A percentile compares a stretch with the other conserved stretches of the same genome.
Evolutionary conservation across 2,888 invertebrate species (phyloP).

Genomic region (Operophtera brumata): DNA sequence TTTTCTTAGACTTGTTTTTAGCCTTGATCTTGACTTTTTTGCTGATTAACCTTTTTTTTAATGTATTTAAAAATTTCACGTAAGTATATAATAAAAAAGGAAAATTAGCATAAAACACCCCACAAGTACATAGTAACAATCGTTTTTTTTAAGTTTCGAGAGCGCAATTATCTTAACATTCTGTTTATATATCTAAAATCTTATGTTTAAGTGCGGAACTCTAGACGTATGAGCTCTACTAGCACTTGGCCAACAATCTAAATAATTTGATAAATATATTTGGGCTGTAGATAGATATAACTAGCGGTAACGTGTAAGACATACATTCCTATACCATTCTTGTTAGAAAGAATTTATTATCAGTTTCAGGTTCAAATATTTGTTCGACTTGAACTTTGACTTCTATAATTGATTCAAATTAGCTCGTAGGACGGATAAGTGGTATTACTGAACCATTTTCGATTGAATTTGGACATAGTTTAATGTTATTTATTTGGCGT

Average conservation of each 20-base stretch:
- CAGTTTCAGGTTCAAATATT: constrained; percentile 26
- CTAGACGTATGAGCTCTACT: neutral
- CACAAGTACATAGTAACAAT: no score
- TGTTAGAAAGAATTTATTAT: constrained; percentile 27
- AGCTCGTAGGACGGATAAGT: constrained; percentile 25
- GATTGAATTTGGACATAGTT: constrained; percentile 22
- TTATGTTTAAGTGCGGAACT: neutral
- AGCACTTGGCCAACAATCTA: constrained; percentile 19
- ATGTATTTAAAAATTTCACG: no score
- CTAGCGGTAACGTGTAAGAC: constrained; percentile 30
- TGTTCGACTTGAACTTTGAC: constrained; percentile 27
- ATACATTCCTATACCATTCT: constrained; percentile 26
- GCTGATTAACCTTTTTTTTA: no score
- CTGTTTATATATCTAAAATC: no score
- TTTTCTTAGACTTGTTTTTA: no score
- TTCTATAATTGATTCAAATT: constrained; percentile 32
- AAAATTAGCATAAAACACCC: no score
- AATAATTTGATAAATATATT: constrained; percentile 35
- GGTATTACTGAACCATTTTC: constrained; percentile 7
- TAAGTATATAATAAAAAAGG: no score
- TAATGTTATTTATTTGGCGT: constrained; percentile 25
- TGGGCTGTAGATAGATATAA: constrained; percentile 20
- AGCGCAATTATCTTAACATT: no score
- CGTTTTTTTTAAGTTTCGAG: no score
- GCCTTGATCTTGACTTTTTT: no score